Evolutionary conservation across 1,140 invertebrate genomes (phyloP), one percentile per base, ranked within the genome.

Genomic region (Contarinia nasturtii): DNA sequence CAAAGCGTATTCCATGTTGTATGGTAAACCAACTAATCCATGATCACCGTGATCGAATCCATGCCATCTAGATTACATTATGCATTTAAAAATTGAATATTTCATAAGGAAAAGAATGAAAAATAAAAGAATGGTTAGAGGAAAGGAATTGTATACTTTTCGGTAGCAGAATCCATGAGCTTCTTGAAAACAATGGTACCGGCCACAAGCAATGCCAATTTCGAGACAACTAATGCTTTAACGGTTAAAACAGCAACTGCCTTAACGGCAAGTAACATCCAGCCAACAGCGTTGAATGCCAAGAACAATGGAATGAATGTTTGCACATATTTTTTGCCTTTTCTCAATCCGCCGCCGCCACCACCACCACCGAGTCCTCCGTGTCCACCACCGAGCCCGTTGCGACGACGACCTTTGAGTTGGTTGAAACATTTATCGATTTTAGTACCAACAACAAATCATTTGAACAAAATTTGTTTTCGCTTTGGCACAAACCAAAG

Each of bases 161-260:
- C 58, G 18, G 52, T 56, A 14, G 57, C 61, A 21, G 59, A 60
- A 36, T 73, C 70, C 57, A 74, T 71, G 12, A 75, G 56, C 51
- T 73, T 76, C 56, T 72, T 73, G 19, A 71, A 54, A 7, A 74
- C 65, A 55, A 78, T 66, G 44, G 68, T 63, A 8, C 68, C 57
- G 0, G 76, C 72, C 8, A 75, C 65, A 11, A 76, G 49, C 1
- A 77, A 62, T 0, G 76, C 76, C 48, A 76, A 55, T 55, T 78
- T 79, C 21, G 74, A 75, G 2, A 75, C 64, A 15, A 73, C 55
- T 48, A 77, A 65, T 0, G 76, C 73, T 56, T 79, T 77, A 2
- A 79, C 51, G 0, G 74, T 73, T 0, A 79, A 59, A 1, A 72
- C 52, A 2, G 73, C 68, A 27, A 78, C 70, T 21, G 73, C 61